A percentile compares a stretch with the other conserved stretches of the same genome.
phyloP scores from a whole-genome alignment of 2,113 vertebrate genomes.

The Picathartes gymnocephalus region DNA sequence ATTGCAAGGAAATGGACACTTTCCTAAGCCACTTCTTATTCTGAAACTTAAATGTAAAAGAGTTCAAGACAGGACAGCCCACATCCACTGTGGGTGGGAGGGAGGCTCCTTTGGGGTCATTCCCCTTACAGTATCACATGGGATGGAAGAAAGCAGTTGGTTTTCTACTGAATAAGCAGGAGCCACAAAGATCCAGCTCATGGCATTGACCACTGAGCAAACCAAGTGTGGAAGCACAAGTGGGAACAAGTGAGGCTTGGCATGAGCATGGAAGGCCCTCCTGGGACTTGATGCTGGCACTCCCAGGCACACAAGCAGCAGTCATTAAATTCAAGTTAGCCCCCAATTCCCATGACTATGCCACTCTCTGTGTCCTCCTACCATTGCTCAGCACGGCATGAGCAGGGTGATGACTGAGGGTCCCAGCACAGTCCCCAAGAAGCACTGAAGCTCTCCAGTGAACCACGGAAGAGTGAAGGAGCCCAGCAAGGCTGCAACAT shows the following conservation, averaged over 20 bases:
- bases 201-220: background rate
- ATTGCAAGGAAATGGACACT: background rate
- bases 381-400: fast-evolving
- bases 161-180: background rate
- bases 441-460: background rate
- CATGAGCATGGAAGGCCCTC: background rate
- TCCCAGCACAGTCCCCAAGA: background rate
- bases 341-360: background rate
- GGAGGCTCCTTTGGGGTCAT: background rate
- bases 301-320: background rate
- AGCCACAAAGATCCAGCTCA: background rate
- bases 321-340: background rate
- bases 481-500: background rate
- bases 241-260: background rate
- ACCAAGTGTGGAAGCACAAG: background rate
- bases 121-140: background rate
- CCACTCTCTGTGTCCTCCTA: background rate
- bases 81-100: fast-evolving
- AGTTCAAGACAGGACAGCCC: background rate
- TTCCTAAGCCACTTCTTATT: background rate
- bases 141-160: background rate
- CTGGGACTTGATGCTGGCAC: background rate
- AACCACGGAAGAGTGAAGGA: background rate
- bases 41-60: background rate
- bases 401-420: background rate